These are phyloP conservation scores for Corydoras sp. DNA, from an alignment of 2,113 vertebrate species.

Conservation along the genomic window DNA sequence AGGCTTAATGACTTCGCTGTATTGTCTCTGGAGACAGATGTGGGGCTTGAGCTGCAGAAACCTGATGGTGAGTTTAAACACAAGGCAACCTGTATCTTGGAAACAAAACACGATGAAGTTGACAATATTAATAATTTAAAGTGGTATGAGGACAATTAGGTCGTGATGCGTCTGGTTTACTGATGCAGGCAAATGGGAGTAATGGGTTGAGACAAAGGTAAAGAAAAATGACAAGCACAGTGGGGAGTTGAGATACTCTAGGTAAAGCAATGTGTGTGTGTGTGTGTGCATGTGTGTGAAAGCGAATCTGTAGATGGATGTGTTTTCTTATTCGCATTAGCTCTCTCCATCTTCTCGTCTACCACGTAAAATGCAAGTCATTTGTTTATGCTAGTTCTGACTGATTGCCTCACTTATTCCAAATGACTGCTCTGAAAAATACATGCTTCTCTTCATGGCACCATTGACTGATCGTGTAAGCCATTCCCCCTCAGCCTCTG, in stretches of 20 bases:
- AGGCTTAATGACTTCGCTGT: neutral
- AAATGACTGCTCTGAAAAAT: conserved; percentile 50
- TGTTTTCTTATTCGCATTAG: conserved; percentile 48
- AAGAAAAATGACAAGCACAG: conserved; percentile 43
- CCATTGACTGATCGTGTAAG: conserved; percentile 39
- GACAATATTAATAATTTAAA: conserved; percentile 42
- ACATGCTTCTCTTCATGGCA: conserved; percentile 38
- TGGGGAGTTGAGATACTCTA: conserved; percentile 37
- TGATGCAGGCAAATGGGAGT: conserved; percentile 42
- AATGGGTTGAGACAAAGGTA: conserved; percentile 43
- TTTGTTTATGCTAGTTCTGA: conserved; percentile 49
- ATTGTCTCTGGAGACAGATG: neutral
- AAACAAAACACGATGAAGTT: conserved; percentile 22
- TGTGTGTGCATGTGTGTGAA: conserved; percentile 25
- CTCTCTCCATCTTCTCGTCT: conserved; percentile 40
- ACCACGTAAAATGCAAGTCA: conserved; percentile 46
- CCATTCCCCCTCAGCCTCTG: conserved; percentile 18
- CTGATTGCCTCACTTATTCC: conserved; percentile 50
- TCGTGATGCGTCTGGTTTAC: conserved; percentile 34
- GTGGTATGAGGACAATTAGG: conserved; percentile 40
- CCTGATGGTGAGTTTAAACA: conserved; percentile 16
- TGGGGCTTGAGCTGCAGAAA: conserved; percentile 11
- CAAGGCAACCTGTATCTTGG: conserved; percentile 25
- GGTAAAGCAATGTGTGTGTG: conserved; percentile 21
- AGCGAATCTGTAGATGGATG: conserved; percentile 42